Conservation (phyloP, 2,888 invertebrate genomes). For the Suillia variegata region DNA sequence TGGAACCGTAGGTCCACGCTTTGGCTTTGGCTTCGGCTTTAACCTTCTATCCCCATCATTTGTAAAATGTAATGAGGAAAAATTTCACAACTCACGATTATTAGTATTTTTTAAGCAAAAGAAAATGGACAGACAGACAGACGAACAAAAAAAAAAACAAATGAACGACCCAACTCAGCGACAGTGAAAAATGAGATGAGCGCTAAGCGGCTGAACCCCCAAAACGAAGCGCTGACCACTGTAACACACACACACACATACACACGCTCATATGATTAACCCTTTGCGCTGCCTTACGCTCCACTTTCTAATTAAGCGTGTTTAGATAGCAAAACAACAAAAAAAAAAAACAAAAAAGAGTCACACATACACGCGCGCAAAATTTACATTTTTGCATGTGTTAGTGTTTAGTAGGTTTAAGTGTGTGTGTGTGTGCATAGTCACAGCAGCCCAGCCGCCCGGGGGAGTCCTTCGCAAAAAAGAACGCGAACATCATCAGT, state of each 20-base stretch:
- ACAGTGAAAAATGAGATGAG: slow-evolving; percentile 48
- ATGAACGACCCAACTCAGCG: slow-evolving; percentile 19
- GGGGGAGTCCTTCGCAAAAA: too few relatives aligned
- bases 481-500: not conserved
- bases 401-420: not conserved
- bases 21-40: slow-evolving; percentile 18
- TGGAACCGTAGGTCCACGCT: slow-evolving; percentile 19
- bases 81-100: slow-evolving; percentile 23
- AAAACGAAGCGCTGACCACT: not conserved
- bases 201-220: too few relatives aligned
- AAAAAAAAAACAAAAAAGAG: not conserved
- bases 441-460: not conserved
- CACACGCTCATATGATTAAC: too few relatives aligned
- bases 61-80: slow-evolving; percentile 34
- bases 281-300: not conserved
- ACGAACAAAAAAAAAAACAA: not conserved
- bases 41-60: slow-evolving; percentile 13
- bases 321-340: slow-evolving; percentile 40
- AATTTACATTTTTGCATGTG: not conserved
- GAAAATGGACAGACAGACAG: too few relatives aligned
- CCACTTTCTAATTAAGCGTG: slow-evolving; percentile 53
- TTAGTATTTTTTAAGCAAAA: too few relatives aligned
- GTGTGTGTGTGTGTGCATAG: slow-evolving; percentile 2
- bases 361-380: not conserved
- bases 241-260: too few relatives aligned